A percentile compares a stretch with the other conserved stretches of the same genome.
phyloP scores from a whole-genome alignment of 1,140 invertebrate species.

The Cydia amplana region DNA sequence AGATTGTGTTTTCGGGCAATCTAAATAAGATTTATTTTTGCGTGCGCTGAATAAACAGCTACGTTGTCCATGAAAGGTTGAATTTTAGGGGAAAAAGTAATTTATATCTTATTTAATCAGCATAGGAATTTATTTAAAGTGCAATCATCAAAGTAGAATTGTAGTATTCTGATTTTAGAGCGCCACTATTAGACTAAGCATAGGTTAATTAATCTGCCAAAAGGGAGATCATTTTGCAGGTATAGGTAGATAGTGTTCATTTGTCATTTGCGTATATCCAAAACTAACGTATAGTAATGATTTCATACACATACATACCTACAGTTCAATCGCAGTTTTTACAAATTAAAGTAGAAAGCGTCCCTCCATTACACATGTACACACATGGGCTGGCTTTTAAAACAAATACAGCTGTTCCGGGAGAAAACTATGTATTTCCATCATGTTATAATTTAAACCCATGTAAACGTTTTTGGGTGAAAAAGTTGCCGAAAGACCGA shows the following conservation, averaged over 20 bases:
- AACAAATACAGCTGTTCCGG: no score
- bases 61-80: neutral
- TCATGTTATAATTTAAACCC: no score
- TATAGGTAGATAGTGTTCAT: neutral
- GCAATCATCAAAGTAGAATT: slow-evolving; percentile 38
- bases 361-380: no score
- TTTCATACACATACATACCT: no score
- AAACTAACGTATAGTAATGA: no score
- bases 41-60: neutral
- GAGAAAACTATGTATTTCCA: no score
- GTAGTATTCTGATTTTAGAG: slow-evolving; percentile 56
- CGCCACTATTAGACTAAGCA: slow-evolving; percentile 56
- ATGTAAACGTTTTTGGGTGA: no score
- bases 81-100: neutral
- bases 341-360: no score
- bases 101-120: neutral
- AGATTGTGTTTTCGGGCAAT: neutral
- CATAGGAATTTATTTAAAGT: neutral
- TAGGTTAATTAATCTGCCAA: slow-evolving; percentile 69
- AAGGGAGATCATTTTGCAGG: slow-evolving; percentile 37
- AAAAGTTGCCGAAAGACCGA: no score
- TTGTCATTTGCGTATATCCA: neutral
- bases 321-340: no score
- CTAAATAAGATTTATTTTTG: neutral
- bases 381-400: no score